Evolutionary conservation across 2,797 vertebrate genomes (phyloP), one percentile per base, ranked within the genome.

Genomic region (Alectoris magna): DNA sequence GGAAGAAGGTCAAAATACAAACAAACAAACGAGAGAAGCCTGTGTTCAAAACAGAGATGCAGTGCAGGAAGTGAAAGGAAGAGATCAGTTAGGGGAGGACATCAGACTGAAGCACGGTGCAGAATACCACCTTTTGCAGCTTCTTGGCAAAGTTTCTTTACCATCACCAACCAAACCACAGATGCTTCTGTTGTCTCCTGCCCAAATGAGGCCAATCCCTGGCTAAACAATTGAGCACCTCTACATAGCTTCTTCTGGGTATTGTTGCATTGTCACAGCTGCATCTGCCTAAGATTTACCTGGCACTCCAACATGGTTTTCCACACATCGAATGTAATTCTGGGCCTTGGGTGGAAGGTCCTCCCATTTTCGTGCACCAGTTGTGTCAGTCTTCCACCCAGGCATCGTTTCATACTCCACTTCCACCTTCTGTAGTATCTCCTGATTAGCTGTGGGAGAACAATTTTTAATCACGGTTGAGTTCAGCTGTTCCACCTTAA

Each of bases 361-460:
- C 23, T 98, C 98, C 99, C 99, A 99, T 95, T 98, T 99, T 73
- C 99, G 98, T 83, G 98, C 98, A 10, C 98, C 98, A 16, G 99
- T 98, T n/a, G 99, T 99, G 96, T 99, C 99, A 0, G 97, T 97
- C 89, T 99, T 99, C 99, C 99, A 99, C 48, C 99, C 99, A 6
- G 99, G 99, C 97, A 99, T 99, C 1, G 98, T 99, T 94, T 99
- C 99, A 26, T 99, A 99, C 60, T 99, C 99, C 51, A 99, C 99
- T 95, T 99, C 99, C 31, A 99, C 98, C 97, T 99, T 99, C 73
- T 99, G 99, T 71, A 99, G 97, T 68, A 99, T 98, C 84, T 99
- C 99, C 98, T 99, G 98, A 97, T 99, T 99, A 76, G 99, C 99
- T 99, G 93, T 43, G 66, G 72, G 83, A 77, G 39, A 87, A 63